A percentile compares a stretch with the other conserved stretches of the same genome.
Conservation (phyloP, 1,140 invertebrate species). For the Andricus grossulariae region DNA sequence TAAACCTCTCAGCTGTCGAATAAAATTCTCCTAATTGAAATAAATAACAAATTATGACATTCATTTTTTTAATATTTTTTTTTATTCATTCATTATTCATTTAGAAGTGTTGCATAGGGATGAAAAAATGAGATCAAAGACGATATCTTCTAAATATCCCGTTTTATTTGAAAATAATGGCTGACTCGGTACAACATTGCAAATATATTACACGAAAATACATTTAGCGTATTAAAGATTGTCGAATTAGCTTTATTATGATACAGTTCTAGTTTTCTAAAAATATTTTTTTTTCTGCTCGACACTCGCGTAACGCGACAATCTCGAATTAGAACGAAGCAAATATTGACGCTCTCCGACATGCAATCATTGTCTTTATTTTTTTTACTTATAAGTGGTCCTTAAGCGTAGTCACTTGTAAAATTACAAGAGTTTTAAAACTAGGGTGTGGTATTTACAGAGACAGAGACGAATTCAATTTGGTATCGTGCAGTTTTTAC, state of each 20-base stretch:
- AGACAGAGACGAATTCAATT: conserved; percentile 30
- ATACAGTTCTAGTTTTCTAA: conserved; percentile 2
- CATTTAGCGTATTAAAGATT: conserved; percentile 21
- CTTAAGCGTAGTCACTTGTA: conserved; percentile 9
- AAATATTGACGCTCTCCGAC: not conserved
- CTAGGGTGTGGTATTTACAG: conserved; percentile 36
- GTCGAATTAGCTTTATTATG: conserved; percentile 13
- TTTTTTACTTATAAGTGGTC: conserved; percentile 8
- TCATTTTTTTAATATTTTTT: conserved; percentile 11
- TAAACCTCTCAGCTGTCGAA: no score
- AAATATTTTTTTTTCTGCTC: not conserved
- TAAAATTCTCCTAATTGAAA: no score
- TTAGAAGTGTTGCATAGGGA: no score
- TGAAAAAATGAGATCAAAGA: no score
- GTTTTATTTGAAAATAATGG: conserved; percentile 66
- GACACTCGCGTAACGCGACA: no score
- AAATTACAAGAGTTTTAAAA: conserved; percentile 23
- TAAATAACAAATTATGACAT: not conserved
- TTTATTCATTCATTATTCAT: no score
- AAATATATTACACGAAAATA: conserved; percentile 47
- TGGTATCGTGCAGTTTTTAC: conserved; percentile 10
- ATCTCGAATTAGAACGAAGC: not conserved
- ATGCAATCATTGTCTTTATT: not conserved
- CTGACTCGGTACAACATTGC: conserved; percentile 59
- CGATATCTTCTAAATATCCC: conserved; percentile 44